Conservation (phyloP, 2,113 vertebrate genomes). For the Vimba vimba region DNA sequence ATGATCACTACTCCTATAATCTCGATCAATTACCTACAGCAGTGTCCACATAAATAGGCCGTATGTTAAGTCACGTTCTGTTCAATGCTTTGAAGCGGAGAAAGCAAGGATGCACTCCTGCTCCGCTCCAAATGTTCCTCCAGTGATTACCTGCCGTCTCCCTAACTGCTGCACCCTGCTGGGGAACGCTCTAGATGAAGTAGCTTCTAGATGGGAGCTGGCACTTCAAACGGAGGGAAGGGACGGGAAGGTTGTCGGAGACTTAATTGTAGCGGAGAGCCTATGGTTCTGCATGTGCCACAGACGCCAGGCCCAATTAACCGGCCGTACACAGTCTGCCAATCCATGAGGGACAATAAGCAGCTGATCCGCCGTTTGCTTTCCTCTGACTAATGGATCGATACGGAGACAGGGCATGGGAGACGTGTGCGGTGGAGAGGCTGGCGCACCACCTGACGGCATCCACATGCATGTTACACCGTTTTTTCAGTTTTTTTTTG, state of each 20-base stretch:
- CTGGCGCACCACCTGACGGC: neutral
- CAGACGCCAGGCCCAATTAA: slow-evolving; percentile 71
- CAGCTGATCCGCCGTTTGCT: slow-evolving; percentile 55
- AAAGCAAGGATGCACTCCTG: slow-evolving; percentile 35
- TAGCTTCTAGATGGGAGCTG: slow-evolving; percentile 60
- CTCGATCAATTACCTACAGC: neutral
- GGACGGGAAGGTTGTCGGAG: slow-evolving; percentile 62
- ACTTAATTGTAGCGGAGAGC: slow-evolving; percentile 70
- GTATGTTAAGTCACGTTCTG: neutral
- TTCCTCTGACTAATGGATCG: slow-evolving; percentile 61
- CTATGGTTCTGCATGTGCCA: slow-evolving; percentile 64
- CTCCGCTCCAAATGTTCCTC: slow-evolving; percentile 48
- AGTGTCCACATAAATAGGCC: slow-evolving; percentile 7
- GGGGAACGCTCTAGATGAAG: slow-evolving; percentile 56
- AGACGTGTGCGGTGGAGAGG: neutral
- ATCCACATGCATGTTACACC: neutral
- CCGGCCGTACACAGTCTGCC: slow-evolving; percentile 65
- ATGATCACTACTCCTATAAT: neutral
- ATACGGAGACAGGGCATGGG: slow-evolving; percentile 41
- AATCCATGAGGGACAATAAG: slow-evolving; percentile 55
- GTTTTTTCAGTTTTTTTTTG: neutral
- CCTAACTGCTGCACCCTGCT: slow-evolving; percentile 29
- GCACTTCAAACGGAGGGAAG: slow-evolving; percentile 60
- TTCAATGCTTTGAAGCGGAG: neutral
- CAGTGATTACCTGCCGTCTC: slow-evolving; percentile 58